Percentiles rank a stretch among this genome's conserved stretches.
phyloP scores from a whole-genome alignment of 2,888 invertebrate genomes.

The Laspeyria flexula region DNA sequence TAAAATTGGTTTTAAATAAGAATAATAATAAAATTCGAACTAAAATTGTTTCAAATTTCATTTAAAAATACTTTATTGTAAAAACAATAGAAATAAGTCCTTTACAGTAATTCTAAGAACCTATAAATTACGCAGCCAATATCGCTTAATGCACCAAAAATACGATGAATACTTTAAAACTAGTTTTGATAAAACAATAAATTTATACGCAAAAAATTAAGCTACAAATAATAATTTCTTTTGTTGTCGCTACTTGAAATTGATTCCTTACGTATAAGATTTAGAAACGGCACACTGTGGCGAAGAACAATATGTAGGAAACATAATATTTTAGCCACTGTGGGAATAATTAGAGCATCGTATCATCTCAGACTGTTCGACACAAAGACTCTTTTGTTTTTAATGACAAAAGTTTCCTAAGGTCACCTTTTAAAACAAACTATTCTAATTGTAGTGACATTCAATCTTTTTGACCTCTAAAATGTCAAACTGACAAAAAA shows the following conservation, averaged over 20 bases:
- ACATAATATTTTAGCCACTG: constrained; percentile 60
- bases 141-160: no score
- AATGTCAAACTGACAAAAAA: not conserved
- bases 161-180: no score
- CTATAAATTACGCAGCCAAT: no score
- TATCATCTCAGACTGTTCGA: constrained; percentile 54
- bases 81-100: no score
- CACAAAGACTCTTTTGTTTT: constrained; percentile 43
- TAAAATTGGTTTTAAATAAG: no score
- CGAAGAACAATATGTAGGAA: constrained; percentile 65
- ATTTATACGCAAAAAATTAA: no score
- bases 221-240: not conserved
- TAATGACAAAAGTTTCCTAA: constrained; percentile 20
- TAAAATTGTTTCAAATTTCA: no score
- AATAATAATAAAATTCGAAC: no score
- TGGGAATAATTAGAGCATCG: constrained; percentile 73
- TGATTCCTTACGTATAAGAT: constrained; percentile 76
- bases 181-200: no score
- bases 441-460: constrained; percentile 6
- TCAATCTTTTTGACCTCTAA: constrained; percentile 9
- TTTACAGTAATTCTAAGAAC: no score
- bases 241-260: constrained; percentile 62
- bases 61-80: no score
- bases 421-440: constrained; percentile 30
- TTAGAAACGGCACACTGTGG: constrained; percentile 68